Evolutionary conservation across 2,888 invertebrate species (phyloP).

Genomic region (Allophyes oxyacanthae): DNA sequence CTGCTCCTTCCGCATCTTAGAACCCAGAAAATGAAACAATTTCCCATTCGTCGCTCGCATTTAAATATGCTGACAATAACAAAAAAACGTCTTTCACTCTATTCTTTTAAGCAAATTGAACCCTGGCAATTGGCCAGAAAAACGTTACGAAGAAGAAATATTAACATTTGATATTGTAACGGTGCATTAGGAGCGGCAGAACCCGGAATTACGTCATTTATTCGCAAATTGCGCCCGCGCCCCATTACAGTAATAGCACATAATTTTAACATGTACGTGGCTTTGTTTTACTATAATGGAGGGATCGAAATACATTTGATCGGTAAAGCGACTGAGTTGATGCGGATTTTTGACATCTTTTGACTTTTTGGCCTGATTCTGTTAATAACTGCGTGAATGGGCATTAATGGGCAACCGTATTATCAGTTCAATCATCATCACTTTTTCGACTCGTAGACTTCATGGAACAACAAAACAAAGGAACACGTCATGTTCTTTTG

Average conservation of each 20-base stretch:
- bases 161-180: conserved; percentile 46
- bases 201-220: conserved; percentile 47
- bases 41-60: background rate
- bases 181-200: conserved; percentile 42
- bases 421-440: too few relatives aligned
- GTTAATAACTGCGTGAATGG: too few relatives aligned
- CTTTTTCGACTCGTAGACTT: too few relatives aligned
- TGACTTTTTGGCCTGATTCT: too few relatives aligned
- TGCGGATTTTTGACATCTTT: too few relatives aligned
- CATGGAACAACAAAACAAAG: too few relatives aligned
- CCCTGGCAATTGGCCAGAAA: conserved; percentile 23
- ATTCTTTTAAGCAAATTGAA: conserved; percentile 30
- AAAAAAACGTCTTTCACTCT: conserved; percentile 17
- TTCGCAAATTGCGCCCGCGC: conserved; percentile 45
- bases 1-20: too few relatives aligned
- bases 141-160: conserved; percentile 33
- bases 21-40: too few relatives aligned
- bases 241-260: conserved; percentile 50
- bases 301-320: conserved; percentile 8
- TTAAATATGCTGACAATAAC: background rate
- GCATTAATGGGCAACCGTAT: too few relatives aligned
- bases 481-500: too few relatives aligned
- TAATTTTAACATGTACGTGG: conserved; percentile 35
- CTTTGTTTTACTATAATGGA: conserved; percentile 9
- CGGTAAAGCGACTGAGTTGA: too few relatives aligned